These are phyloP conservation scores for Helicolenus hilgendorfi DNA, from an alignment of 2,797 vertebrate species.

Conservation along the genomic window DNA sequence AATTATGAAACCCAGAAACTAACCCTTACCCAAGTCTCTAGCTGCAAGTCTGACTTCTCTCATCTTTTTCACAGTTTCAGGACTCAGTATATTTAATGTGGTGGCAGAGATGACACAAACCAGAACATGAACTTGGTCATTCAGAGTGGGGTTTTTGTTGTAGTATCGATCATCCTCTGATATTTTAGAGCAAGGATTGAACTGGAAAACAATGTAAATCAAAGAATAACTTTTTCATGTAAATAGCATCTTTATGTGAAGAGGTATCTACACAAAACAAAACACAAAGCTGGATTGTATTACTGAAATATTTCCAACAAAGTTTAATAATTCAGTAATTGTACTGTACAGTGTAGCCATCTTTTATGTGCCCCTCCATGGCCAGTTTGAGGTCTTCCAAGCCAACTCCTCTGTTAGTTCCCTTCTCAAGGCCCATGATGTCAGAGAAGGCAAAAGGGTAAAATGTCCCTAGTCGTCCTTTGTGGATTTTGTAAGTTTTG, in stretches of 20 bases:
- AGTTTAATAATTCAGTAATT: background rate
- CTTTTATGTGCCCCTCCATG: constrained; percentile 39
- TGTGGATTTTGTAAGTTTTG: constrained; percentile 5
- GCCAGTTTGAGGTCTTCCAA: constrained; percentile 43
- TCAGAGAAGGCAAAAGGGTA: constrained; percentile 54
- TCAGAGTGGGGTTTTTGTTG: background rate
- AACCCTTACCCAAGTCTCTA: constrained; percentile 43
- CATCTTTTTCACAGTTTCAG: background rate
- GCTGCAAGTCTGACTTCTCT: constrained; percentile 40
- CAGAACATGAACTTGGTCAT: constrained; percentile 45
- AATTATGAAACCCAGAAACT: background rate
- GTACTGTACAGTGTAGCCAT: constrained; percentile 50
- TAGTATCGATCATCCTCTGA: background rate
- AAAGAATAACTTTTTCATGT: background rate
- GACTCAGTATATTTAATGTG: rapidly evolving
- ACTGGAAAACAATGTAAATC: constrained; percentile 17
- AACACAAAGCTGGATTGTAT: background rate
- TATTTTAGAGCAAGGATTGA: background rate
- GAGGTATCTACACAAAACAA: background rate
- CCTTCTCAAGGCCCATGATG: constrained; percentile 44
- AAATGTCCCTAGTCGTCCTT: background rate
- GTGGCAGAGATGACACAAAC: constrained; percentile 25
- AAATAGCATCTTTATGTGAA: background rate
- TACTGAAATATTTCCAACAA: background rate
- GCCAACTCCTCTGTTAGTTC: rapidly evolving